phyloP scores from a whole-genome alignment of 2,113 vertebrate species.

The Octodon degus region DNA sequence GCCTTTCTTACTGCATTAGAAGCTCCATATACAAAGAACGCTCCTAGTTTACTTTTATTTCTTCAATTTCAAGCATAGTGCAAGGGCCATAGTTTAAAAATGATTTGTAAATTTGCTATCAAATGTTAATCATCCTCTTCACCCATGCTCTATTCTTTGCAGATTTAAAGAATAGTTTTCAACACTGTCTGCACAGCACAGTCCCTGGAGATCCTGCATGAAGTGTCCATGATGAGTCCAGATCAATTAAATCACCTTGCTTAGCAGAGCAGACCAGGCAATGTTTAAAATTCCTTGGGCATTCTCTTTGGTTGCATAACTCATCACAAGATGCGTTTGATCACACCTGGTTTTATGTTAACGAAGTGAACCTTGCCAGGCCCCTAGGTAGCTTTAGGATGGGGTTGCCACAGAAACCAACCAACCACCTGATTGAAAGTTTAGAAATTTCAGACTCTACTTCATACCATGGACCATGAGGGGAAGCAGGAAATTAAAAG shows the following conservation, averaged over 20 bases:
- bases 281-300: not conserved
- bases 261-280: not conserved
- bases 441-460: not conserved
- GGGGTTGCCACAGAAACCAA: not conserved
- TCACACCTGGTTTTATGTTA: not conserved
- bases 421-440: not conserved
- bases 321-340: not conserved
- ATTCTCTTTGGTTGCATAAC: not conserved
- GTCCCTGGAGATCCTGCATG: not conserved
- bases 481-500: not conserved
- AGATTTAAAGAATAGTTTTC: constrained; percentile 15
- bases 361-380: not conserved
- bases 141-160: accelerated
- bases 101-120: not conserved
- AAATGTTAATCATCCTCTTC: not conserved
- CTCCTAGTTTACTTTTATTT: not conserved
- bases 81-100: not conserved
- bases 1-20: not conserved
- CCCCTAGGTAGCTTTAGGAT: not conserved
- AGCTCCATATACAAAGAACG: not conserved
- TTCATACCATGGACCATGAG: not conserved
- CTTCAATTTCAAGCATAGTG: not conserved
- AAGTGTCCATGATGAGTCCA: not conserved
- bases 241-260: not conserved
- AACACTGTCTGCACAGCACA: not conserved